Percentiles rank a stretch among this genome's conserved stretches.
phyloP scores from a whole-genome alignment of 2,888 invertebrate genomes.

The Hymenopus coronatus region DNA sequence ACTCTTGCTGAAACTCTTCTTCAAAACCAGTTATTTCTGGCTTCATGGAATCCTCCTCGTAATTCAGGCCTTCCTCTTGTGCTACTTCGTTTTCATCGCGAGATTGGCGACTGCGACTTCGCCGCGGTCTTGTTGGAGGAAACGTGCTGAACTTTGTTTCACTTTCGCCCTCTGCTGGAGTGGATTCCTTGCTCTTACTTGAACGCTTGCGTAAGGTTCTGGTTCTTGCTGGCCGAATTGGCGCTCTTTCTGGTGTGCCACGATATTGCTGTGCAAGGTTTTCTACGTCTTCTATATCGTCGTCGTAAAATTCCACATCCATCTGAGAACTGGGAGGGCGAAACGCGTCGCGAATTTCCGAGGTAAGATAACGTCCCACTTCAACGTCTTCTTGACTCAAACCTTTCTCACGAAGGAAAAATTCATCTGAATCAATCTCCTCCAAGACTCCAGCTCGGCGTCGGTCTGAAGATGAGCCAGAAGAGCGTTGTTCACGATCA shows the following conservation, averaged over 20 bases:
- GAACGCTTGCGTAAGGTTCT: constrained; percentile 31
- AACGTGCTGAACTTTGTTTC: constrained; percentile 28
- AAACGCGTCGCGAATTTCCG: constrained; percentile 77
- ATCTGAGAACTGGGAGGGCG: constrained; percentile 63
- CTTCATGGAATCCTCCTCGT: neutral
- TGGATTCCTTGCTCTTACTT: constrained; percentile 26
- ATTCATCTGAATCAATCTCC: constrained; percentile 84
- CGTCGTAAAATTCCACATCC: constrained; percentile 45
- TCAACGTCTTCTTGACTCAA: constrained; percentile 80
- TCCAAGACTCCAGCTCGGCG: constrained; percentile 68
- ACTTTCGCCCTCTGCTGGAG: constrained; percentile 22
- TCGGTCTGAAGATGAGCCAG: constrained; percentile 57
- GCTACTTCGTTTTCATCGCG: constrained; percentile 37
- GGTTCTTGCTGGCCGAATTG: constrained; percentile 31
- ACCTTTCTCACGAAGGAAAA: constrained; percentile 78
- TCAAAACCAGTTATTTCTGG: neutral
- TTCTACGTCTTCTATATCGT: constrained; percentile 35
- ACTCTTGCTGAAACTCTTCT: neutral
- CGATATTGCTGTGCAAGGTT: constrained; percentile 27
- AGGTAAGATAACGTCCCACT: constrained; percentile 71
- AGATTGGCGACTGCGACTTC: constrained; percentile 10
- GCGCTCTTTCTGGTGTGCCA: constrained; percentile 32
- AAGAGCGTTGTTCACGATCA: constrained; percentile 56
- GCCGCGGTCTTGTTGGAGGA: constrained; percentile 32
- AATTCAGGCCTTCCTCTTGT: constrained; percentile 12